These are phyloP conservation scores for Gymnobelideus leadbeateri DNA, from an alignment of 2,113 vertebrate genomes.

Conservation along the genomic window DNA sequence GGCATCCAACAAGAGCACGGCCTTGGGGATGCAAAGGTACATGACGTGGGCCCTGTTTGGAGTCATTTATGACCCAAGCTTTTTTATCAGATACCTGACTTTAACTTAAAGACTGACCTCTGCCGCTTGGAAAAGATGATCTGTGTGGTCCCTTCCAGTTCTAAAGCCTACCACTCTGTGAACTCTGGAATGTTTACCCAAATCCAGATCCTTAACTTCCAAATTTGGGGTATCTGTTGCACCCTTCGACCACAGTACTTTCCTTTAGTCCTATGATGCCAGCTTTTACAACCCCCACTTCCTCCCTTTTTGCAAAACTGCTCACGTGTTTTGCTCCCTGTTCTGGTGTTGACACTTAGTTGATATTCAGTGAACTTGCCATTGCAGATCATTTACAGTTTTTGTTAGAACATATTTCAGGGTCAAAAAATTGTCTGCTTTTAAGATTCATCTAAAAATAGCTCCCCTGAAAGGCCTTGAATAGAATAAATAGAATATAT, in stretches of 20 bases:
- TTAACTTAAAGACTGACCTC: not conserved
- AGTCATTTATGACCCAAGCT: not conserved
- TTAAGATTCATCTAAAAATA: conserved; percentile 78
- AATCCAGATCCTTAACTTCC: not conserved
- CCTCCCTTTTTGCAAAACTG: not conserved
- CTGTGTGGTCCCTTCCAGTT: not conserved
- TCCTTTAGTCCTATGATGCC: not conserved
- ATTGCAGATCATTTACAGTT: conserved; percentile 53
- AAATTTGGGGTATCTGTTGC: not conserved
- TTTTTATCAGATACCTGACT: not conserved
- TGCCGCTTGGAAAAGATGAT: not conserved
- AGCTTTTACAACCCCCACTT: not conserved
- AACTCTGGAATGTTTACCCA: conserved; percentile 13
- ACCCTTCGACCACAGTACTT: not conserved
- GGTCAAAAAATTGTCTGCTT: conserved; percentile 67
- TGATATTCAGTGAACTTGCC: conserved; percentile 46
- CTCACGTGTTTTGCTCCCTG: conserved; percentile 9
- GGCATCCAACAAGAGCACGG: not conserved
- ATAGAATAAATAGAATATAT: conserved; percentile 50
- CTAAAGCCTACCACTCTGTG: not conserved
- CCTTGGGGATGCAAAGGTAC: not conserved
- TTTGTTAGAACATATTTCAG: conserved; percentile 62
- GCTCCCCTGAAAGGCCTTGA: conserved; percentile 64
- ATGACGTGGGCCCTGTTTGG: not conserved
- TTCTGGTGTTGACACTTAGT: conserved; percentile 25